Conservation (phyloP, 2,113 vertebrate genomes). For the Emydocephalus ijimae region DNA sequence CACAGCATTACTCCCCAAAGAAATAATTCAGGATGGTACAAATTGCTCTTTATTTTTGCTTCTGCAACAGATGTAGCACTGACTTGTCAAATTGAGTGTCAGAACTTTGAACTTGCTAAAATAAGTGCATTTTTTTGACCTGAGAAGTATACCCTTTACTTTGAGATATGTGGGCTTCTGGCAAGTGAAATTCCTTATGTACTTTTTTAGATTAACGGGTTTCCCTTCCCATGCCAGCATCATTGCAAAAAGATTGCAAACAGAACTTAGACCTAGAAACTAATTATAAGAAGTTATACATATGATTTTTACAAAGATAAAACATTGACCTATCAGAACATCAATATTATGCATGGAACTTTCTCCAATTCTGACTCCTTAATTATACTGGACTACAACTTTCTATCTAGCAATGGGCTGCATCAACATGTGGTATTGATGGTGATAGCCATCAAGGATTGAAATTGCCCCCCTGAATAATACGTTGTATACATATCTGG, state of each 20-base stretch:
- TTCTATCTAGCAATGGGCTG: background rate
- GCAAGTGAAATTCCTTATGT: background rate
- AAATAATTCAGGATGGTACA: background rate
- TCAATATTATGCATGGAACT: background rate
- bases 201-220: background rate
- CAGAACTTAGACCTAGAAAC: background rate
- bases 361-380: background rate
- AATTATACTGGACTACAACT: background rate
- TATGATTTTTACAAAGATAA: background rate
- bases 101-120: background rate
- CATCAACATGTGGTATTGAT: background rate
- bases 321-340: background rate
- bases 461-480: background rate
- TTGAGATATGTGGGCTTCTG: background rate
- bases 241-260: background rate
- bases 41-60: background rate
- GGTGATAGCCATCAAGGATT: background rate
- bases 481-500: background rate
- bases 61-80: background rate
- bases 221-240: background rate
- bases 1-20: background rate
- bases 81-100: background rate
- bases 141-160: background rate
- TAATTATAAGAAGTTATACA: background rate
- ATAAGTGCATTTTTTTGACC: background rate